phyloP scores from a whole-genome alignment of 2,797 vertebrate genomes.

The Anolis apletophallus region DNA sequence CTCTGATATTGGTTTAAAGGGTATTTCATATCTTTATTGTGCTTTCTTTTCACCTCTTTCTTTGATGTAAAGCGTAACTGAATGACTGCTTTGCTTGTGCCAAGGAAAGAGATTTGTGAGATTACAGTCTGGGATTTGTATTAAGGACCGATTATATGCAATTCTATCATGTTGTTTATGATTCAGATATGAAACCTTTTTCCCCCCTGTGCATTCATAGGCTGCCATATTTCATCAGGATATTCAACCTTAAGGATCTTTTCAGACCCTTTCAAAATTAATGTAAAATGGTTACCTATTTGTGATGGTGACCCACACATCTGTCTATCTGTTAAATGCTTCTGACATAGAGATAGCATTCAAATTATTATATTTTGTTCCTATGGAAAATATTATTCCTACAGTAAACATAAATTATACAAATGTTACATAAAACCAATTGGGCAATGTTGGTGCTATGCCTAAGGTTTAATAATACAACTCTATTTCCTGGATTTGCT shows the following conservation, averaged over 20 bases:
- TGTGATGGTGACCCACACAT: background rate
- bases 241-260: background rate
- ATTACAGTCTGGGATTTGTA: slow-evolving; percentile 25
- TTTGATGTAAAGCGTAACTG: slow-evolving; percentile 32
- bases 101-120: slow-evolving; percentile 48
- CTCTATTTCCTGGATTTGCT: background rate
- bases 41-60: slow-evolving; percentile 31
- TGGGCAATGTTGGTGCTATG: background rate
- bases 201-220: slow-evolving; percentile 8
- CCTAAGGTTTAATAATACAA: background rate
- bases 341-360: background rate
- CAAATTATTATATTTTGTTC: background rate
- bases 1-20: slow-evolving; percentile 5
- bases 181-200: slow-evolving; percentile 23
- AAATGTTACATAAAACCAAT: background rate
- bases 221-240: background rate
- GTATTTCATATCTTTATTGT: background rate
- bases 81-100: slow-evolving; percentile 19
- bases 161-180: background rate
- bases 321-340: background rate
- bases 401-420: too few relatives aligned
- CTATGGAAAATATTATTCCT: background rate
- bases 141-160: slow-evolving; percentile 30
- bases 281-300: background rate
- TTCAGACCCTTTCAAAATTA: background rate